Conservation (phyloP, 1,140 invertebrate species). For the Pectinophora gossypiella region DNA sequence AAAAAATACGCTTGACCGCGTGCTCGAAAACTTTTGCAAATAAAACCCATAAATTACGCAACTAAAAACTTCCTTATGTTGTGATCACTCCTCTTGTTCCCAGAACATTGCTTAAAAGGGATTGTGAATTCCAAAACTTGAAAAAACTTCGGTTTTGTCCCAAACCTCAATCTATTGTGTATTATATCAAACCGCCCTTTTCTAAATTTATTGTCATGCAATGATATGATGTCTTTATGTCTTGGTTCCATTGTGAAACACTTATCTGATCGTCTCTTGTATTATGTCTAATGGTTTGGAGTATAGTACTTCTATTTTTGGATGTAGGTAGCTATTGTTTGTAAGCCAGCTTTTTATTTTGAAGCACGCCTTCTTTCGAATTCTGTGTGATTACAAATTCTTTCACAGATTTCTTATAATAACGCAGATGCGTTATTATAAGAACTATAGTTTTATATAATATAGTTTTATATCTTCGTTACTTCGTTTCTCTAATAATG, state of each 20-base stretch:
- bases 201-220: conserved; percentile 63
- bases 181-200: conserved; percentile 60
- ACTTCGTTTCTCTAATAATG: no score
- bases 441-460: no score
- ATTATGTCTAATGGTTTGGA: conserved; percentile 54
- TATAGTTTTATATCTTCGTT: no score
- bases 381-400: no score
- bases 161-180: conserved; percentile 53
- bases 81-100: conserved; percentile 69
- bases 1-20: no score
- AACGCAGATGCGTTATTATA: no score
- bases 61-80: conserved; percentile 40
- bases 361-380: not conserved
- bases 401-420: conserved; percentile 2
- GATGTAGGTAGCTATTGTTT: conserved; percentile 10
- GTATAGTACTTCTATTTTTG: conserved; percentile 9
- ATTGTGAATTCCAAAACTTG: conserved; percentile 34
- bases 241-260: conserved; percentile 56
- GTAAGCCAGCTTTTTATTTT: conserved; percentile 1
- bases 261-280: conserved; percentile 63
- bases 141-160: conserved; percentile 52
- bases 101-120: conserved; percentile 47
- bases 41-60: conserved; percentile 4
- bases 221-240: conserved; percentile 73
- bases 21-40: not conserved